Evolutionary conservation across 1,140 invertebrate species (phyloP).

Genomic region (Eriocheir sinensis): DNA sequence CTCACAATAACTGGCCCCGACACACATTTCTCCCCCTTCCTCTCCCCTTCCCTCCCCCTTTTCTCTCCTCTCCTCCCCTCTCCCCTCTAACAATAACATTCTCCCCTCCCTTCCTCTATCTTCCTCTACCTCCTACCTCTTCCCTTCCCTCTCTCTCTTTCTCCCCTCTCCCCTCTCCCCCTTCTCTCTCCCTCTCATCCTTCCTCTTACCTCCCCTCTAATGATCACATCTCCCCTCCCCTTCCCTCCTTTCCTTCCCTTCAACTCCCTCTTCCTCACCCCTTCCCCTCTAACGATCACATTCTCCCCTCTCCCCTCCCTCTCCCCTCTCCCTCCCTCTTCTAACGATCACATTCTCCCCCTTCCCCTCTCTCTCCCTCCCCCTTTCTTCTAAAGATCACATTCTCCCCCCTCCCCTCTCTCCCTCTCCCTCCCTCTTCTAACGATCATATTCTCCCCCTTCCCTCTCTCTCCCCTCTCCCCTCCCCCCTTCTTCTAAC

Average conservation of each 20-base stretch:
- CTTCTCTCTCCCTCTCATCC: neutral
- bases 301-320: neutral
- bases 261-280: neutral
- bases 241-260: neutral
- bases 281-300: no score
- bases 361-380: no score
- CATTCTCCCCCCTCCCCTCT: neutral
- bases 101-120: no score
- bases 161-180: conserved; percentile 9
- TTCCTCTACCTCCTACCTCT: neutral
- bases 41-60: neutral
- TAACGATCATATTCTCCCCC: no score
- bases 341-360: no score
- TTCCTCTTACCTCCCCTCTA: neutral
- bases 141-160: neutral
- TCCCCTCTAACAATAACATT: neutral
- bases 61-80: neutral
- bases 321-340: neutral
- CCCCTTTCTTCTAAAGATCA: neutral
- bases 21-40: neutral
- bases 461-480: no score
- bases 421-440: neutral
- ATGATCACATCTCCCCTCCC: neutral
- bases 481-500: neutral
- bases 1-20: no score